phyloP scores from a whole-genome alignment of 2,797 vertebrate species.

The Mallotus villosus region DNA sequence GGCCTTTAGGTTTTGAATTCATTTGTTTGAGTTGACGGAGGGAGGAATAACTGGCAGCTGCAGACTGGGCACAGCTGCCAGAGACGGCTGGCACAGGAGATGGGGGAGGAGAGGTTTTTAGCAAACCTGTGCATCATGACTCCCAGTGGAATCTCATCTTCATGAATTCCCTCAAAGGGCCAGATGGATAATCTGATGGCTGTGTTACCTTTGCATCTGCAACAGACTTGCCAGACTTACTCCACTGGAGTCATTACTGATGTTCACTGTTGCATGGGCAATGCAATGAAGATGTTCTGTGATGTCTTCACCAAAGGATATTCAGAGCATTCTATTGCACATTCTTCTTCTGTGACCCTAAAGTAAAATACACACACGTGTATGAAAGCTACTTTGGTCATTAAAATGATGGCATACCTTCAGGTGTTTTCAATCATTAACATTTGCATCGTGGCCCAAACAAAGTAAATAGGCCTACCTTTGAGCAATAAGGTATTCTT shows the following conservation, averaged over 20 bases:
- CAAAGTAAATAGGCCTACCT: not conserved
- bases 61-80: conserved; percentile 64
- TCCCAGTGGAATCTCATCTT: conserved; percentile 55
- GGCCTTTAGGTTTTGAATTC: conserved; percentile 46
- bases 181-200: conserved; percentile 48
- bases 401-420: conserved; percentile 6
- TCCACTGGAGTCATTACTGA: conserved; percentile 31
- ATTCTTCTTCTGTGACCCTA: too few relatives aligned
- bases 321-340: not conserved
- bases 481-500: not conserved
- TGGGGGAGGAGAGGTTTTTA: conserved; percentile 44
- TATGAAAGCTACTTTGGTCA: not conserved
- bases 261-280: conserved; percentile 26
- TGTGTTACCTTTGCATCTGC: conserved; percentile 41
- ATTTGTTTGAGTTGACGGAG: conserved; percentile 42
- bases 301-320: not conserved
- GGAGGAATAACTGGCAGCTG: conserved; percentile 58
- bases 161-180: conserved; percentile 52
- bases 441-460: not conserved
- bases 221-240: conserved; percentile 8
- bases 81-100: conserved; percentile 46
- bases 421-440: not conserved
- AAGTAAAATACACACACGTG: not conserved
- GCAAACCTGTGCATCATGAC: conserved; percentile 55
- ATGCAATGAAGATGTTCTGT: conserved; percentile 15